These are phyloP conservation scores for Notarius quadriscutis DNA, from an alignment of 2,113 vertebrate species.

Conservation along the genomic window DNA sequence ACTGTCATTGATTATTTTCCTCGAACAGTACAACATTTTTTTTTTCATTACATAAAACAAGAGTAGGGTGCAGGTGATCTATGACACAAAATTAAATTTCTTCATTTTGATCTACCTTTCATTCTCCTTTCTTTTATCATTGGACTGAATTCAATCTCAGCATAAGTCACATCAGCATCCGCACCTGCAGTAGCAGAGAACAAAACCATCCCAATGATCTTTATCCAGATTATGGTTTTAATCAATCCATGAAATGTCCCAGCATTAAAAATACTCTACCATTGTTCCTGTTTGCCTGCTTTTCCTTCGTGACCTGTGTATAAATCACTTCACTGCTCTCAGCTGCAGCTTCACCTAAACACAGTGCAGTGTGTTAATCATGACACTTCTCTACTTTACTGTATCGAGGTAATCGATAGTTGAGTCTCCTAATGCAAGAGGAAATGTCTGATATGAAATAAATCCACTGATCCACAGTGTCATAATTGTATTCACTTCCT, in stretches of 20 bases:
- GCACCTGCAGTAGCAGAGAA: not conserved
- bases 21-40: not conserved
- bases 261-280: not conserved
- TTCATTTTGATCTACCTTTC: not conserved
- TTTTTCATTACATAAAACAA: not conserved
- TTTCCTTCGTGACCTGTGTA: not conserved
- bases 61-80: not conserved
- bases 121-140: not conserved
- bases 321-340: not conserved
- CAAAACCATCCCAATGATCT: not conserved
- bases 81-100: not conserved
- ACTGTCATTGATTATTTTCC: not conserved
- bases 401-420: not conserved
- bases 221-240: not conserved
- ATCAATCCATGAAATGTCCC: not conserved
- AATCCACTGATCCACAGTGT: not conserved
- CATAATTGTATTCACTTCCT: not conserved
- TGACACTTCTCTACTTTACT: not conserved
- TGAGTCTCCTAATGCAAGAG: not conserved
- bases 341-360: no score
- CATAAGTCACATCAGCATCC: conserved; percentile 8
- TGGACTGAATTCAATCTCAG: not conserved
- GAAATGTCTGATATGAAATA: not conserved
- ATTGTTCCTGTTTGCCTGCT: not conserved
- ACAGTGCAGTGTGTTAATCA: not conserved